Percentiles rank a stretch among this genome's conserved stretches.
These are phyloP conservation scores for Karalla daura DNA, from an alignment of 2,797 vertebrate species.

Conservation along the genomic window DNA sequence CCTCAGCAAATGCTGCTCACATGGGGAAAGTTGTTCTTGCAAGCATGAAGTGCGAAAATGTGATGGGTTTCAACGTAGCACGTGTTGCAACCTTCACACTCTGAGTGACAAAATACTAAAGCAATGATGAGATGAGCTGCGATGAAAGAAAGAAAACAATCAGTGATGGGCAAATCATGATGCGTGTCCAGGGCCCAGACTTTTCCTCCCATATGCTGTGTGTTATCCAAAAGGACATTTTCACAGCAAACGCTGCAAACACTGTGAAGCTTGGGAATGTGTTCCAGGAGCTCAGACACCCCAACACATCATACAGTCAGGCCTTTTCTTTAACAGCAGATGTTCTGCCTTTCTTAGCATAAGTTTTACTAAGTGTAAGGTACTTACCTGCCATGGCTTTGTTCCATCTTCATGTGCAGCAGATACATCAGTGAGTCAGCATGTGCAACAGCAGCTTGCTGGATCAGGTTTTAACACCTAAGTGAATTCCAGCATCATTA, in stretches of 20 bases:
- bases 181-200: too few relatives aligned
- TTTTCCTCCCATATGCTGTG: not conserved
- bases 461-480: not conserved
- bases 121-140: not conserved
- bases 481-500: constrained; percentile 18
- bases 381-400: not conserved
- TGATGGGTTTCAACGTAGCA: too few relatives aligned
- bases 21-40: too few relatives aligned
- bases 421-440: constrained; percentile 15
- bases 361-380: constrained; percentile 2
- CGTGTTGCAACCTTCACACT: not conserved
- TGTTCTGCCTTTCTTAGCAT: not conserved
- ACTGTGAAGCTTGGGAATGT: not conserved
- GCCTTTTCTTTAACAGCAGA: not conserved
- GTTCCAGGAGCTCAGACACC: too few relatives aligned
- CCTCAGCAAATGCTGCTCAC: too few relatives aligned
- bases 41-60: too few relatives aligned
- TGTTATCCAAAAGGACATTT: too few relatives aligned
- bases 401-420: constrained; percentile 1
- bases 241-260: too few relatives aligned
- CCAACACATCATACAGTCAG: not conserved
- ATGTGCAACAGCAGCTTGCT: not conserved
- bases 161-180: not conserved
- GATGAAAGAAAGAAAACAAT: not conserved
- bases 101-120: not conserved